These are phyloP conservation scores for Acipenser transmontanus DNA, from an alignment of 2,797 vertebrate species.

Conservation along the genomic window DNA sequence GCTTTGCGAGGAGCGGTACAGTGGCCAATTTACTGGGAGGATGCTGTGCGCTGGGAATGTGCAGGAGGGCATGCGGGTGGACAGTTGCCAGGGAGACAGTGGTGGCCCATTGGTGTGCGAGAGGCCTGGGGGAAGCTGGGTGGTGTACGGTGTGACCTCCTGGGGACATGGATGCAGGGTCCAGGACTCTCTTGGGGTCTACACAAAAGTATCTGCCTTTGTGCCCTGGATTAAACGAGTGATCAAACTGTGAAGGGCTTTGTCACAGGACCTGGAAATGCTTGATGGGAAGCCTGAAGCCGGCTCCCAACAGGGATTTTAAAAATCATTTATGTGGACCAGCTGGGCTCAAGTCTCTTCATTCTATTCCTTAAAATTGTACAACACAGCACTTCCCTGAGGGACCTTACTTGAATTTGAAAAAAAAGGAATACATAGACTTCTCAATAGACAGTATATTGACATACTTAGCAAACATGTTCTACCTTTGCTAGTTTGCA, in stretches of 20 bases:
- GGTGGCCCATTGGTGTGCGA: slow-evolving; percentile 90
- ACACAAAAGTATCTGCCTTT: slow-evolving; percentile 90
- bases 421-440: background rate
- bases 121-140: slow-evolving; percentile 74
- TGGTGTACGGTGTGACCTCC: slow-evolving; percentile 91
- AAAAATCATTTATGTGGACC: background rate
- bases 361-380: too few relatives aligned
- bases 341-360: background rate
- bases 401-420: background rate
- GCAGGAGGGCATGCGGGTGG: slow-evolving; percentile 66
- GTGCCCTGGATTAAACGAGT: slow-evolving; percentile 84
- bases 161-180: slow-evolving; percentile 91
- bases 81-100: slow-evolving; percentile 95
- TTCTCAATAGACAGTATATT: background rate
- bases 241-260: slow-evolving; percentile 52
- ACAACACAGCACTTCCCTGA: too few relatives aligned
- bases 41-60: slow-evolving; percentile 90
- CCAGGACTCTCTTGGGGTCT: slow-evolving; percentile 87
- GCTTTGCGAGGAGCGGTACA: slow-evolving; percentile 77
- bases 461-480: too few relatives aligned
- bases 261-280: background rate
- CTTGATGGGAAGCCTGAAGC: background rate
- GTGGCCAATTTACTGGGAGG: slow-evolving; percentile 77
- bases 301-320: background rate
- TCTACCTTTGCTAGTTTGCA: too few relatives aligned